Conservation (phyloP, 1,140 invertebrate genomes). For the Megathymus violae region DNA sequence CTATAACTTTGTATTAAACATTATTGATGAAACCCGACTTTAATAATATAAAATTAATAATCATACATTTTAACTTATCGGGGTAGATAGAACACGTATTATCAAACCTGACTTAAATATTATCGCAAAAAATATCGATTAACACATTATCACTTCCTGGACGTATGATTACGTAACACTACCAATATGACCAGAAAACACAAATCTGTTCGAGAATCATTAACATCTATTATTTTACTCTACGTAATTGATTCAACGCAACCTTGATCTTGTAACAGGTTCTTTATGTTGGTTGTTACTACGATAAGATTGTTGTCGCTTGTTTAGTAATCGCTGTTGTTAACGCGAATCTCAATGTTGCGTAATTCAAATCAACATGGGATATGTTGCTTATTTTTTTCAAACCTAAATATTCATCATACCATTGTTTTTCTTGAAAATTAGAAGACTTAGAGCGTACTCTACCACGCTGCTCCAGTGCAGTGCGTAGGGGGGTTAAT, state of each 20-base stretch:
- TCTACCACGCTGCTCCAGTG: too few species aligned
- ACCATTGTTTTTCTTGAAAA: too few species aligned
- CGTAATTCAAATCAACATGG: too few species aligned
- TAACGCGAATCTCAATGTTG: constrained; percentile 1
- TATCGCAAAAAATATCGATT: background rate
- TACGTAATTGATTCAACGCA: background rate
- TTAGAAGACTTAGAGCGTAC: too few species aligned
- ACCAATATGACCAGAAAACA: background rate
- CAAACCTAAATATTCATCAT: too few species aligned
- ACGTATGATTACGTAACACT: background rate
- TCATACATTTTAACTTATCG: too few species aligned
- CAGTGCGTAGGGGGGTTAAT: too few species aligned
- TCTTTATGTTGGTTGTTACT: constrained; percentile 19
- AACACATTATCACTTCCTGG: constrained; percentile 13
- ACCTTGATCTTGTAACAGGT: constrained; percentile 26
- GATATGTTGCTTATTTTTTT: too few species aligned
- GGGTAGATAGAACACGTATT: too few species aligned
- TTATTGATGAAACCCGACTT: too few species aligned
- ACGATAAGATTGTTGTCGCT: constrained; percentile 10
- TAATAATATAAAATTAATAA: too few species aligned
- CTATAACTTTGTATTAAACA: too few species aligned
- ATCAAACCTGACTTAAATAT: background rate
- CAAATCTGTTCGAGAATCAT: background rate
- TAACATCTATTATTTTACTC: background rate
- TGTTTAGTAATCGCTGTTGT: constrained; percentile 18